A percentile compares a stretch with the other conserved stretches of the same genome.
Conservation (phyloP, 2,797 vertebrate species). For the Vespertilio murinus region DNA sequence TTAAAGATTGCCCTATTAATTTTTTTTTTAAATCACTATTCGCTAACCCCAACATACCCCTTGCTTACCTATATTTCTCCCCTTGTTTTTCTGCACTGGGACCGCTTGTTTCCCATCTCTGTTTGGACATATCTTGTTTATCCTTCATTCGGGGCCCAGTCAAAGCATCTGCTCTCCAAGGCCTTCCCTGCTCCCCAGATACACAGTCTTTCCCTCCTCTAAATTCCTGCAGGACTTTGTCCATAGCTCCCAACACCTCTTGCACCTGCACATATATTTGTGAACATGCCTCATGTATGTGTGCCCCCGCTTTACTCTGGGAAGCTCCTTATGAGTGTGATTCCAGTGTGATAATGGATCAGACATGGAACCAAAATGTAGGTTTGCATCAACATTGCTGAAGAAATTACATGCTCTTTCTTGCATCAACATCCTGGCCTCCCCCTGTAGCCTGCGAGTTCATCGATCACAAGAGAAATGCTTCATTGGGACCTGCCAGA, state of each 20-base stretch:
- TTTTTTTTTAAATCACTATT: background rate
- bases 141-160: background rate
- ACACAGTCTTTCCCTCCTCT: background rate
- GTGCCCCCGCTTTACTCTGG: background rate
- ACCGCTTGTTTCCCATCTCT: background rate
- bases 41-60: background rate
- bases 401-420: background rate
- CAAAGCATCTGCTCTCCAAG: background rate
- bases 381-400: background rate
- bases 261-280: background rate
- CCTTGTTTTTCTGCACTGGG: background rate
- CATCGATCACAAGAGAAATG: background rate
- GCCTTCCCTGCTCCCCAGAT: background rate
- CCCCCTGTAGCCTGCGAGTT: background rate
- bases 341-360: background rate
- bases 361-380: background rate
- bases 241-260: background rate
- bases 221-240: background rate
- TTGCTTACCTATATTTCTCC: background rate
- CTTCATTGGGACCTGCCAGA: background rate
- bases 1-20: background rate
- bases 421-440: background rate
- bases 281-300: background rate
- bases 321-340: background rate
- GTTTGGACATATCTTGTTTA: background rate